Evolutionary conservation across 2,888 invertebrate genomes (phyloP), one percentile per base, ranked within the genome.

Genomic region (Agriotes lineatus): DNA sequence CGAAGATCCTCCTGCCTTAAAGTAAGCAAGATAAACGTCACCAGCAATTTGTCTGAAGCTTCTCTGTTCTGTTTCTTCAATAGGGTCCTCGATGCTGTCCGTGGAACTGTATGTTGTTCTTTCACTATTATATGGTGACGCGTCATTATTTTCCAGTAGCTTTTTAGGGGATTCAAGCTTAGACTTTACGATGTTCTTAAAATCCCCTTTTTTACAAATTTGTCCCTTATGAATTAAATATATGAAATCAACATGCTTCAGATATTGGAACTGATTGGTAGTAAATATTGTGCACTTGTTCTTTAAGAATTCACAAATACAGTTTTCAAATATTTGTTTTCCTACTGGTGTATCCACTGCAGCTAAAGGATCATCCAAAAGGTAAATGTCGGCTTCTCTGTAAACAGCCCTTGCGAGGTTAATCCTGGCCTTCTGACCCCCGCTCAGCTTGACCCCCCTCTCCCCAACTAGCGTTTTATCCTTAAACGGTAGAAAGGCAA

Each of bases 331-430:
- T 74, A 96, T 86, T 83, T 94, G 93, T 0, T 92, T 89, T 0
- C 94, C 94, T 0, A 96, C 96, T 80, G 93, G 92, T 0, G 94
- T 89, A 85, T 96, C 96, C 9, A 96, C 96, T 0, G 96, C 96
- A 72, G 94, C 91, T 12, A 96, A 85, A 0, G 96, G 96, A 84
- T 96, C 96, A 82, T n/a, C n/a, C n/a, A n/a, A n/a, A n/a, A n/a
- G n/a, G n/a, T n/a, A n/a, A n/a, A n/a, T n/a, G n/a, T n/a, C 93
- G 0, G 93, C 90, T 66, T 94, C 89, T 37, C 91, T 89, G 83
- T 95, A 96, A 1, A 95, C 89, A 0, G 94, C 91, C 71, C 96
- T 88, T 0, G 94, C 95, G 48, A 96, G 87, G 57, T 93, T 93
- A 63, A 96, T 91, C 72, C 96, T 88, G 0, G 96, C 95, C 71